Evolutionary conservation across 2,113 vertebrate genomes (phyloP).

Genomic region (Xenus cinereus): DNA sequence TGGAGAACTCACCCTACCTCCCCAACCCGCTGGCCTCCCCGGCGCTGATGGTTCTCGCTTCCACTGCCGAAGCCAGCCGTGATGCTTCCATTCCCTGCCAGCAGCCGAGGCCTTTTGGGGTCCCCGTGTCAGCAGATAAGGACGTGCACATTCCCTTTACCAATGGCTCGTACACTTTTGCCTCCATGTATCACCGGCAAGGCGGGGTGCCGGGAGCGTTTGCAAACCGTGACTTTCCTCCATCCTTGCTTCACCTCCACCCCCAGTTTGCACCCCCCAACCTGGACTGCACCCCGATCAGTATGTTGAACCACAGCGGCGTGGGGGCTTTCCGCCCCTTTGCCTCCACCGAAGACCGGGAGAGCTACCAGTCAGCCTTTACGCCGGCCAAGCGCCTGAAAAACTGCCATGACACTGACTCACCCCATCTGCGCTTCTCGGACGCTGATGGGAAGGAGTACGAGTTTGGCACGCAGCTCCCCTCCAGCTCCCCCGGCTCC

Average conservation of each 20-base stretch:
- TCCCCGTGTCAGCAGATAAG: slow-evolving; percentile 95
- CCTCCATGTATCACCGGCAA: slow-evolving; percentile 98
- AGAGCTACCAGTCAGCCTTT: slow-evolving; percentile 98
- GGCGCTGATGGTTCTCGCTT: slow-evolving; percentile 98
- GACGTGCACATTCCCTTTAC: slow-evolving; percentile 98
- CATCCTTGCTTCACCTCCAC: slow-evolving; percentile 95
- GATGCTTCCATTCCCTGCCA: slow-evolving; percentile 97
- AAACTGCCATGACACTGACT: slow-evolving; percentile 96
- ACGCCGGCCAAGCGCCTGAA: slow-evolving; percentile 98
- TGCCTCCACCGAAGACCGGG: slow-evolving; percentile 93
- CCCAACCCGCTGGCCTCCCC: slow-evolving; percentile 97
- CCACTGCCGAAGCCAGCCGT: slow-evolving; percentile 95
- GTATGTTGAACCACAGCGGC: slow-evolving; percentile 97
- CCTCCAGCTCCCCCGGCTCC: slow-evolving; percentile 91
- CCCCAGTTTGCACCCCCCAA: slow-evolving; percentile 98
- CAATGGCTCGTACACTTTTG: slow-evolving; percentile 97
- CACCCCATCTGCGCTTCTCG: slow-evolving; percentile 97
- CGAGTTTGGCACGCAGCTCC: slow-evolving; percentile 92
- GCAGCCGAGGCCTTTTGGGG: slow-evolving; percentile 95
- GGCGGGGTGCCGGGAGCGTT: slow-evolving; percentile 93
- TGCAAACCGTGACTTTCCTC: slow-evolving; percentile 96
- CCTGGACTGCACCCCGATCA: slow-evolving; percentile 97
- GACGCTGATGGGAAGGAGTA: slow-evolving; percentile 99
- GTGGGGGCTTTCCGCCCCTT: slow-evolving; percentile 98
- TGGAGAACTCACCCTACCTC: slow-evolving; percentile 99